Evolutionary conservation across 2,113 vertebrate species (phyloP).

Genomic region (Argyrosomus japonicus): DNA sequence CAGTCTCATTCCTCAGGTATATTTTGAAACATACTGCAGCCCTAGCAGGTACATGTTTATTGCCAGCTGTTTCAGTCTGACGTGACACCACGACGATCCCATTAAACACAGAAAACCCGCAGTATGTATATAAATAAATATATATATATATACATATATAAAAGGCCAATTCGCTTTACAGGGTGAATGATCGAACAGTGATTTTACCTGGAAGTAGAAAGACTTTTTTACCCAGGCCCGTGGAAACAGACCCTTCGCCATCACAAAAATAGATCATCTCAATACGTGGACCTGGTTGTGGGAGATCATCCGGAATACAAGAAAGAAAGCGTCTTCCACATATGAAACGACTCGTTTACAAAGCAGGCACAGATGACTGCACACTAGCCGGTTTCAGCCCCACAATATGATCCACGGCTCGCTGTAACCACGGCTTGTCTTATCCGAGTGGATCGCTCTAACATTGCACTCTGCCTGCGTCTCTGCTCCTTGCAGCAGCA

Average conservation of each 20-base stretch:
- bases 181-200: neutral
- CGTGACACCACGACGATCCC: constrained; percentile 26
- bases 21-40: constrained; percentile 8
- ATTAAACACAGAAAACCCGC: neutral
- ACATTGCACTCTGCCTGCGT: constrained; percentile 34
- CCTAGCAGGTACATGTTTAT: neutral
- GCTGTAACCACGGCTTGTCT: neutral
- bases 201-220: constrained; percentile 89
- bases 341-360: neutral
- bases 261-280: constrained; percentile 91
- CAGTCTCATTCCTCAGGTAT: constrained; percentile 52
- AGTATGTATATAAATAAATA: too few species aligned
- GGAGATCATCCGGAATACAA: constrained; percentile 63
- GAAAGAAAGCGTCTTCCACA: constrained; percentile 25
- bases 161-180: neutral
- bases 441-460: neutral
- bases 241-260: constrained; percentile 94
- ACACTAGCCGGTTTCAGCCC: neutral
- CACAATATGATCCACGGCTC: neutral
- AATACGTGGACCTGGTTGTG: constrained; percentile 80
- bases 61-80: constrained; percentile 63
- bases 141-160: too few species aligned
- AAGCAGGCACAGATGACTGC: neutral
- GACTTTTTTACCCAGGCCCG: constrained; percentile 93
- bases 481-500: constrained; percentile 53